Conservation (phyloP, 2,113 vertebrate species). For the Zootoca vivipara region DNA sequence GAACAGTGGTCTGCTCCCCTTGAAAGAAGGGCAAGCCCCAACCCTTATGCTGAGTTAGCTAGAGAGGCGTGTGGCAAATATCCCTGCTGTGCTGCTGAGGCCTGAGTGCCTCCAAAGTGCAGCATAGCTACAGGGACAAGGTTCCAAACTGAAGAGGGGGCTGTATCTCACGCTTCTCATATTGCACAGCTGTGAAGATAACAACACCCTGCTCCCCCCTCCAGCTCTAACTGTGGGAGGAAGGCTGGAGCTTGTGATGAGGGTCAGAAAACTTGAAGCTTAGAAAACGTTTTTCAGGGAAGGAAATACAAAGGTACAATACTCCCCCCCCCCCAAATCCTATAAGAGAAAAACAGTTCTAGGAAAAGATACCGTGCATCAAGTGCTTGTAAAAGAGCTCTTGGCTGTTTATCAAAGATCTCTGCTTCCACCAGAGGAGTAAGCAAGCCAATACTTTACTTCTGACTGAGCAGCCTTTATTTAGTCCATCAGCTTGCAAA, state of each 20-base stretch:
- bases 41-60: not conserved
- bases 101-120: not conserved
- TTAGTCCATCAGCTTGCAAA: not conserved
- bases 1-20: too few relatives aligned
- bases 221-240: not conserved
- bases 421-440: not conserved
- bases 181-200: not conserved
- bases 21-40: not conserved
- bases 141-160: too few relatives aligned
- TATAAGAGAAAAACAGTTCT: not conserved
- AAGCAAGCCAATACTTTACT: not conserved
- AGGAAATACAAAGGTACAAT: not conserved
- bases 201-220: too few relatives aligned
- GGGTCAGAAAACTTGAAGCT: not conserved
- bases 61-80: not conserved
- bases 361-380: not conserved
- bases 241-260: not conserved
- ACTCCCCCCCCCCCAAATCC: accelerated
- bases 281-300: not conserved
- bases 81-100: not conserved
- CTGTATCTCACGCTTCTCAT: not conserved
- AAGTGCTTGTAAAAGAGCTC: not conserved
- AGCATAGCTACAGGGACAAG: too few relatives aligned
- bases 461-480: slow-evolving; percentile 22
- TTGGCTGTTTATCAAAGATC: not conserved